Conservation (phyloP, 2,888 invertebrate genomes). For the Hyles lineata region DNA sequence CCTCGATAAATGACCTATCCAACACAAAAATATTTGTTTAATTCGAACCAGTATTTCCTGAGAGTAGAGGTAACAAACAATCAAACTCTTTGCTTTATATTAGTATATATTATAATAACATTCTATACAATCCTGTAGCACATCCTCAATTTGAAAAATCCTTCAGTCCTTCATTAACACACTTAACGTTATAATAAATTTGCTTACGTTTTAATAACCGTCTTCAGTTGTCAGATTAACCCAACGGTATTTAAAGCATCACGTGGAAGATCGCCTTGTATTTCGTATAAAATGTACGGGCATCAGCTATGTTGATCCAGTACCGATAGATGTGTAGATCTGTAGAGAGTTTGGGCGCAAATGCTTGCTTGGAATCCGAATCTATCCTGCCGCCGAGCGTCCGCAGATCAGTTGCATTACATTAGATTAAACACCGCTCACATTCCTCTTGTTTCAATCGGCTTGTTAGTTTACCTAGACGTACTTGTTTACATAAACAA, state of each 20-base stretch:
- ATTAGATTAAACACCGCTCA: conserved; percentile 74
- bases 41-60: no score
- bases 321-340: conserved; percentile 37
- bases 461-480: conserved; percentile 32
- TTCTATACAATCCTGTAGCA: no score
- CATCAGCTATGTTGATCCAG: conserved; percentile 34
- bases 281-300: conserved; percentile 8
- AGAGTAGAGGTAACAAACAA: no score
- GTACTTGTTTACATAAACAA: neutral
- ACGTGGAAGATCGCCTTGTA: neutral
- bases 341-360: conserved; percentile 43
- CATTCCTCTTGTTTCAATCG: conserved; percentile 61
- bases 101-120: no score
- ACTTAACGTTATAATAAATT: no score
- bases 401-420: conserved; percentile 73
- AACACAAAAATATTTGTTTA: no score
- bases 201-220: conserved; percentile 42
- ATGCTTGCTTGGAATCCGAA: conserved; percentile 77
- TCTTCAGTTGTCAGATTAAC: conserved; percentile 40
- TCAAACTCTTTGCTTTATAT: no score
- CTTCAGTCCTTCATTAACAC: no score
- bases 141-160: no score
- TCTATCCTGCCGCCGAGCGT: conserved; percentile 65
- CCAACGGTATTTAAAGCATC: conserved; percentile 41
- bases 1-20: no score